phyloP scores from a whole-genome alignment of 2,888 invertebrate species.

The Cataglyphis albicans region DNA sequence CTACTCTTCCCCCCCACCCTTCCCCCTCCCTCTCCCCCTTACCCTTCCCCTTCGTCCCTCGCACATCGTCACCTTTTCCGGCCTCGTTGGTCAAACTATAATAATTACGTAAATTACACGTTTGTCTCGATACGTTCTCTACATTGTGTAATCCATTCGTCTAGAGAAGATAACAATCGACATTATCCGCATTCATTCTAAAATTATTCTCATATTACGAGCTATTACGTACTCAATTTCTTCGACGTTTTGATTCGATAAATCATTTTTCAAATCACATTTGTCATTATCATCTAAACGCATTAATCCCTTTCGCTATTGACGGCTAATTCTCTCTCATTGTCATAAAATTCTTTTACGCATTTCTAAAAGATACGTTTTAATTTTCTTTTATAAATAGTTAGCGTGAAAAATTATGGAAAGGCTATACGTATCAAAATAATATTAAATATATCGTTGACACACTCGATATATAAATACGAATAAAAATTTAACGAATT shows the following conservation, averaged over 20 bases:
- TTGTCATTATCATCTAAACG: neutral
- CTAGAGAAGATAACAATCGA: neutral
- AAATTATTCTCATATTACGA: neutral
- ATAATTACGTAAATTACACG: neutral
- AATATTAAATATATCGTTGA: neutral
- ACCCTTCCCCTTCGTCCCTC: conserved; percentile 7
- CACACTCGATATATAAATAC: too few species aligned
- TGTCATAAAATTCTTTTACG: neutral
- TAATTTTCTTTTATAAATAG: neutral
- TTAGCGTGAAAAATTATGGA: neutral
- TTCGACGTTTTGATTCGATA: neutral
- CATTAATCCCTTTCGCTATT: neutral
- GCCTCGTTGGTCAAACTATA: conserved; percentile 9
- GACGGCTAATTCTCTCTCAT: neutral
- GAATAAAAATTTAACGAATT: neutral
- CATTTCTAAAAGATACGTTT: neutral
- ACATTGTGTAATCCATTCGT: neutral
- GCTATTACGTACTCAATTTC: neutral
- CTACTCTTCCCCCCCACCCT: conserved; percentile 26
- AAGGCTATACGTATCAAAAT: neutral
- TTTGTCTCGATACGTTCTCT: neutral
- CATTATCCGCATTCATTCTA: neutral
- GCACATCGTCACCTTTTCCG: conserved; percentile 37
- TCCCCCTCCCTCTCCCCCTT: too few species aligned
- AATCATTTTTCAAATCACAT: too few species aligned